These are phyloP conservation scores for Drosophila mercatorum DNA, from an alignment of 2,888 invertebrate species.

Conservation along the genomic window DNA sequence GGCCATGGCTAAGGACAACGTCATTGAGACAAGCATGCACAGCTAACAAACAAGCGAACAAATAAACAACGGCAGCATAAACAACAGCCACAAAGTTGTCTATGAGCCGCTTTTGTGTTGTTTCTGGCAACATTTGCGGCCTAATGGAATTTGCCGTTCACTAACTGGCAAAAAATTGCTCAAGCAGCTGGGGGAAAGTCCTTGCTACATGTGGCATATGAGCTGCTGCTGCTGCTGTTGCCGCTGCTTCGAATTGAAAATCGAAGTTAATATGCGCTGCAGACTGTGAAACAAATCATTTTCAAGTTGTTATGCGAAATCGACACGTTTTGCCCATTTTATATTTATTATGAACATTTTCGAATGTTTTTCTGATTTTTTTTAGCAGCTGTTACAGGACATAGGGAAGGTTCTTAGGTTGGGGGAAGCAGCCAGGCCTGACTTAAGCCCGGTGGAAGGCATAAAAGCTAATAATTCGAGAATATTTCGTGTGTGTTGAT, in stretches of 20 bases:
- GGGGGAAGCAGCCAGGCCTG: conserved; percentile 1
- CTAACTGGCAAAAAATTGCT: conserved; percentile 65
- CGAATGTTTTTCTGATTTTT: conserved; percentile 31
- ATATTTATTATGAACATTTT: conserved; percentile 76
- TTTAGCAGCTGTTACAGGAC: conserved; percentile 67
- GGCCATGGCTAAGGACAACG: conserved; percentile 71
- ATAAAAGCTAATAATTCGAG: conserved; percentile 75
- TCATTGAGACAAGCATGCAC: conserved; percentile 64
- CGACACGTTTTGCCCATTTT: conserved; percentile 84
- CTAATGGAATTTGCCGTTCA: conserved; percentile 70
- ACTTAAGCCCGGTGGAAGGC: conserved; percentile 6
- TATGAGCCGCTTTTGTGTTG: conserved; percentile 37
- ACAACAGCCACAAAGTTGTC: conserved; percentile 46
- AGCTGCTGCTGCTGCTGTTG: conserved; percentile 17
- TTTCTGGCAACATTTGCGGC: conserved; percentile 70
- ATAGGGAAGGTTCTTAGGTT: conserved; percentile 5
- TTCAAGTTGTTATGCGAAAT: conserved; percentile 81
- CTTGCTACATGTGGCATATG: conserved; percentile 44
- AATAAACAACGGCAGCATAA: conserved; percentile 26
- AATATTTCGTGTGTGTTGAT: conserved; percentile 65
- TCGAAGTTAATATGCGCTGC: conserved; percentile 81
- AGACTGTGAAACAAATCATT: conserved; percentile 82
- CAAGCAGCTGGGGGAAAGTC: conserved; percentile 36
- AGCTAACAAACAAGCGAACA: conserved; percentile 44
- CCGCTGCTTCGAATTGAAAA: conserved; percentile 64